phyloP scores from a whole-genome alignment of 2,888 invertebrate genomes.

The Euzophera pinguis region DNA sequence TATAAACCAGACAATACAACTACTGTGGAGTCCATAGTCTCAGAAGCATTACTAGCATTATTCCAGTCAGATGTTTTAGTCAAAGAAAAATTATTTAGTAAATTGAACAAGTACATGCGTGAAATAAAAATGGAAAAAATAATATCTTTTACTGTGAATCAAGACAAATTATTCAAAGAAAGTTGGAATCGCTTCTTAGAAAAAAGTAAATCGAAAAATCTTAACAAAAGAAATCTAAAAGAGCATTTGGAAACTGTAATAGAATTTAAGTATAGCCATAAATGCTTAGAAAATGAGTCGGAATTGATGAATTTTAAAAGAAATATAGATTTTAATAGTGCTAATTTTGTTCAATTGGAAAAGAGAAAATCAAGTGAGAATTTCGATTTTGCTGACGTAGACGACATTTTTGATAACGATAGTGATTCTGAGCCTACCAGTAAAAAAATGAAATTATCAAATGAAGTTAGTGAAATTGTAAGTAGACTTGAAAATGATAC shows the following conservation, averaged over 20 bases:
- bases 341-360: conserved; percentile 8
- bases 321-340: conserved; percentile 15
- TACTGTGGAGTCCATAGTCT: conserved; percentile 27
- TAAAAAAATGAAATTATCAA: conserved; percentile 50
- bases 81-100: conserved; percentile 32
- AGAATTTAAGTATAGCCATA: conserved; percentile 37
- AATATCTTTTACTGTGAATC: conserved; percentile 28
- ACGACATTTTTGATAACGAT: conserved; percentile 44
- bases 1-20: conserved; percentile 31
- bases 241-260: conserved; percentile 24
- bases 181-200: conserved; percentile 28
- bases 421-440: conserved; percentile 46
- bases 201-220: conserved; percentile 17
- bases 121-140: conserved; percentile 28
- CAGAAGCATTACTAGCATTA: conserved; percentile 33
- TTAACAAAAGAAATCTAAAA: conserved; percentile 21
- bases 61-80: conserved; percentile 33
- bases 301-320: background rate
- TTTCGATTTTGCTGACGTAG: conserved; percentile 57
- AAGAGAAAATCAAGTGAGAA: conserved; percentile 32
- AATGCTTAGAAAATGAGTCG: conserved; percentile 34
- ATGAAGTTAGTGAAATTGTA: conserved; percentile 42
- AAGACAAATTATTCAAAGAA: conserved; percentile 30
- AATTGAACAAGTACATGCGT: conserved; percentile 22
- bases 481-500: conserved; percentile 47